phyloP scores from a whole-genome alignment of 2,113 vertebrate species.

The Rhegmatorhina hoffmannsi region DNA sequence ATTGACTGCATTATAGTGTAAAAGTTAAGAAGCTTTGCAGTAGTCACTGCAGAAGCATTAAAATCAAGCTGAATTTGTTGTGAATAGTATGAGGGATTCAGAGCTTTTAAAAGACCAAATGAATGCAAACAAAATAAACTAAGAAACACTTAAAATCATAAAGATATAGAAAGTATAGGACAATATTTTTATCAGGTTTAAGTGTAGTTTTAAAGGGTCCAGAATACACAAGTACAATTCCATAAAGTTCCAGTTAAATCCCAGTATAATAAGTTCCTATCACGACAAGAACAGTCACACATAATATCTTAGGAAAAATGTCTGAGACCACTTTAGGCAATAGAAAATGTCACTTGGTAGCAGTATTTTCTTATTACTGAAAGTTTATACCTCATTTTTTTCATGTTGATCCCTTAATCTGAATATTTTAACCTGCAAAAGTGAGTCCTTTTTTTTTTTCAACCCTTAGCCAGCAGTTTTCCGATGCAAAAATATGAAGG shows the following conservation, averaged over 20 bases:
- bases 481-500: neutral
- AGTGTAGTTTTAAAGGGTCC: neutral
- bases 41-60: conserved; percentile 41
- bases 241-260: conserved; percentile 44
- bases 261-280: conserved; percentile 36
- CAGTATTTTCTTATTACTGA: conserved; percentile 56
- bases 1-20: conserved; percentile 48
- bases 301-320: conserved; percentile 44
- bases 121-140: neutral
- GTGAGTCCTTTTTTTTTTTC: neutral
- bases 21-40: conserved; percentile 62
- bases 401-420: conserved; percentile 57
- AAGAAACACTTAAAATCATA: neutral
- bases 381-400: conserved; percentile 49
- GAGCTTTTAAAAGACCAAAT: neutral
- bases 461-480: conserved; percentile 7
- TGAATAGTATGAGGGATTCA: neutral
- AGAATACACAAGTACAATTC: neutral
- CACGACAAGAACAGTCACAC: conserved; percentile 27
- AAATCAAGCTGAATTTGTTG: conserved; percentile 16
- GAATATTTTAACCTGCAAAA: conserved; percentile 39
- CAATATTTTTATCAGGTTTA: neutral
- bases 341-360: conserved; percentile 29
- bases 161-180: neutral
- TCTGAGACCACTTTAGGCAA: conserved; percentile 49